Evolutionary conservation across 1,140 invertebrate species (phyloP).

Genomic region (Drosophila mayri): DNA sequence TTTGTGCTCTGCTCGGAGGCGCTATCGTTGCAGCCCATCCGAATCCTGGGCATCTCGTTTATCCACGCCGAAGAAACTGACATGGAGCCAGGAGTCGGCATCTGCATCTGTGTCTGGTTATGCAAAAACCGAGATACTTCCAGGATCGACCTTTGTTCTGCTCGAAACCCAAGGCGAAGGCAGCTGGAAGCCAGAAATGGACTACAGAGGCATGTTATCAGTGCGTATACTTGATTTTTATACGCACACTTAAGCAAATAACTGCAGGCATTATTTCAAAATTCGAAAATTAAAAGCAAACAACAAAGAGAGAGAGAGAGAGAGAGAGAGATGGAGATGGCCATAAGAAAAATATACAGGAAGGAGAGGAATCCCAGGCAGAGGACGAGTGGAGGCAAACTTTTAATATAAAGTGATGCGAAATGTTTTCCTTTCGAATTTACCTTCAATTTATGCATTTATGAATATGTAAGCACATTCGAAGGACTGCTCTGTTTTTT

Average conservation of each 20-base stretch:
- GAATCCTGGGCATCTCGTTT: conserved; percentile 10
- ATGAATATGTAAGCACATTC: conserved; percentile 82
- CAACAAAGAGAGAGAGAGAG: conserved; percentile 49
- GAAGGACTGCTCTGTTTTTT: conserved; percentile 35
- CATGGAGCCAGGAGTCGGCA: conserved; percentile 11
- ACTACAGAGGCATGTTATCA: conserved; percentile 72
- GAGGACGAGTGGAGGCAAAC: conserved; percentile 26
- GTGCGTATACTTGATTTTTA: conserved; percentile 84
- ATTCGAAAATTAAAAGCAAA: conserved; percentile 84
- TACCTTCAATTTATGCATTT: conserved; percentile 84
- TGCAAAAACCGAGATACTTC: conserved; percentile 32
- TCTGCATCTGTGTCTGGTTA: conserved; percentile 11
- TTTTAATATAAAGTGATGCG: conserved; percentile 82
- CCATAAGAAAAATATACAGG: conserved; percentile 65
- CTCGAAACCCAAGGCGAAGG: conserved; percentile 4
- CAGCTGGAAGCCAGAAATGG: conserved; percentile 40
- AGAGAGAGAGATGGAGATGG: conserved; percentile 28
- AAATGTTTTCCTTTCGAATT: conserved; percentile 82
- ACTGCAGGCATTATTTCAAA: conserved; percentile 82
- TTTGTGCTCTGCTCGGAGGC: conserved; percentile 32
- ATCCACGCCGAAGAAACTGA: conserved; percentile 22
- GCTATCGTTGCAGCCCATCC: conserved; percentile 13
- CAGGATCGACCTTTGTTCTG: conserved; percentile 12
- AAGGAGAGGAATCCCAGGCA: not conserved
- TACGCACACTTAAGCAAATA: conserved; percentile 84